Base-by-base conservation (phyloP, 2,113 vertebrate species). In the Psettodes erumei region DNA sequence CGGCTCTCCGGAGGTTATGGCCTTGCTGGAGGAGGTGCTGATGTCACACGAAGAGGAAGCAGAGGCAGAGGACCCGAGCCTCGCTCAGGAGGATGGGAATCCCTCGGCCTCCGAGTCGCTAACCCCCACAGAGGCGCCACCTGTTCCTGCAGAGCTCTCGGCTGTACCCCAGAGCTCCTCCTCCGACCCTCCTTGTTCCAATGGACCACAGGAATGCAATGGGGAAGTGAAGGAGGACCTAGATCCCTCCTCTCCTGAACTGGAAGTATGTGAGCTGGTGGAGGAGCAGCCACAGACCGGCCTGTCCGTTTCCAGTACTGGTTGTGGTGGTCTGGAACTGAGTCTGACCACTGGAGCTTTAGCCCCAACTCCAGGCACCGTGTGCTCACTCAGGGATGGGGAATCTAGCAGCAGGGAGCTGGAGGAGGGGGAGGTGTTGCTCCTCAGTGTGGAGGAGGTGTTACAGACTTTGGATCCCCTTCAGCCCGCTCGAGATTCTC, bases 371-470 rank as follows among this genome's bases (percentile, higher is more conserved):
- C 73, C 83, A 77, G 85, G 88, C 82, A 96, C 92, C 2, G 94
- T 97, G 83, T 96, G 96, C 86, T 92, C 95, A 79, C 96, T 97
- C 91, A 96, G 94, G 43, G 96, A 97, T 84, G 96, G 96, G 27
- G 95, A 96, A 43, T 95, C 95, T 64, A 92, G 94, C 53, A 93
- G 94, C 65, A 89, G 88, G 83, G 90, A 89, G 74, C 75, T 92
- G 77, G 92, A 93, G 85, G 90, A 93, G 70, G 94, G 94, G 1
- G 96, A 95, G 71, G 95, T 96, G n/a, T 92, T 98, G 1, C 95
- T 98, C 64, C 95, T 97, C 51, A 99, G 96, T 5, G 95, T 96
- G 1, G 97, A 98, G 93, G 96, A 97, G 87, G 96, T 97, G 38
- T 94, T 97, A 75, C 96, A 96, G 79, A 98, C 90, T 47, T 79